Base-by-base conservation (phyloP, 2,888 invertebrate genomes). In the Allophyes oxyacanthae region DNA sequence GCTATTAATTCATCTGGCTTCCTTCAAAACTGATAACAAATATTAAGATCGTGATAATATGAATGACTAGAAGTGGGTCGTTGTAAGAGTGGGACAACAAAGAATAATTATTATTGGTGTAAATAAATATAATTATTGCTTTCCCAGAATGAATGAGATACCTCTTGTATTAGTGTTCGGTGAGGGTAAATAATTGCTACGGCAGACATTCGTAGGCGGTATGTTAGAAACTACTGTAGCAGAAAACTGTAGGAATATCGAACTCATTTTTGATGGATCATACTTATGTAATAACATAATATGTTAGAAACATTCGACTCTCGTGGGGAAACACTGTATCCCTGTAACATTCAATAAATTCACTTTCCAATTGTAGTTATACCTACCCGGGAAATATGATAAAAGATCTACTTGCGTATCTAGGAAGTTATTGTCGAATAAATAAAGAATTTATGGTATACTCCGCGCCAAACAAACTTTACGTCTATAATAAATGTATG, bases 401-500 rank as follows among this genome's bases (percentile, higher is more conserved):
- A 46, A 7, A 20, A 20, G 20, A 20, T 20, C 2, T 30, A 14
- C 9, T 10, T 32, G 14, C 11, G 20, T 33, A 33, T 50, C 42
- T 20, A 14, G 41, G 26, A 43, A 48, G 40, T 44, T 49, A 56
- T 50, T 36, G 32, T 41, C 7, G 32, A n/a, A 50, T 52, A 68
- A 63, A 66, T 15, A 55, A 50, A 45, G 14, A 45, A 49, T 66
- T 45, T 56, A 53, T 52, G 55, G 36, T 36, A 34, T 6, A 48
- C 62, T 50, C 10, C 44, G 20, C 40, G 48, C 41, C 51, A 64
- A 69, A 64, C 53, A 63, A 50, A 46, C n/a, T 64, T 59, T 48
- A 64, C 49, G 59, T 64, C 34, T 34, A 11, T 56, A 55, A 64
- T 69, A 70, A 68, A 58, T 55, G 38, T 54, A 38, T 41, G 51